Evolutionary conservation across 2,888 invertebrate genomes (phyloP).

Genomic region (Nycteola revayana): DNA sequence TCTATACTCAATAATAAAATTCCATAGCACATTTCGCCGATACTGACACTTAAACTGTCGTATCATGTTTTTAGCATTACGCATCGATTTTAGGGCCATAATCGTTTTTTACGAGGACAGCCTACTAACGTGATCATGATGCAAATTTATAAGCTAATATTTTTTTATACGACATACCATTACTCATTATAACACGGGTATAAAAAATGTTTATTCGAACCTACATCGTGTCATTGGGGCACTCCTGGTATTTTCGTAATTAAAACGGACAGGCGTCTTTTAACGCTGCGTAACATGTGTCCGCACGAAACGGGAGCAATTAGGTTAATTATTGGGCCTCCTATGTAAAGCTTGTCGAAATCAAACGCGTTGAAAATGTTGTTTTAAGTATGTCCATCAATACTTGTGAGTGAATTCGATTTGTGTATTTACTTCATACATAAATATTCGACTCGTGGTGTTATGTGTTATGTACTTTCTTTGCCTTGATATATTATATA

Average conservation of each 20-base stretch:
- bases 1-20: too few species aligned
- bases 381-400: too few species aligned
- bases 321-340: slow-evolving; percentile 45
- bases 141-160: slow-evolving; percentile 14
- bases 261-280: slow-evolving; percentile 63
- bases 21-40: too few species aligned
- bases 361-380: too few species aligned
- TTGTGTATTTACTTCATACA: too few species aligned
- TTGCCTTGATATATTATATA: too few species aligned
- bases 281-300: slow-evolving; percentile 45
- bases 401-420: too few species aligned
- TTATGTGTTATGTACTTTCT: too few species aligned
- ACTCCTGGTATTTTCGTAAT: slow-evolving; percentile 57
- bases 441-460: too few species aligned
- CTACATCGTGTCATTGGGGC: slow-evolving; percentile 42
- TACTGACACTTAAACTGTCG: too few species aligned
- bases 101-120: slow-evolving; percentile 5
- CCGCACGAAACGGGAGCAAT: slow-evolving; percentile 45
- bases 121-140: slow-evolving; percentile 28
- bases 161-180: slow-evolving; percentile 22
- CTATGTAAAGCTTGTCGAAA: slow-evolving; percentile 5
- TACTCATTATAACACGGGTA: slow-evolving; percentile 46
- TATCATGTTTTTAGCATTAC: too few species aligned
- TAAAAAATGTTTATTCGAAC: slow-evolving; percentile 59
- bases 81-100: slow-evolving; percentile 13